Evolutionary conservation across 2,797 vertebrate genomes (phyloP), one percentile per base, ranked within the genome.

Genomic region (Argya squamiceps): DNA sequence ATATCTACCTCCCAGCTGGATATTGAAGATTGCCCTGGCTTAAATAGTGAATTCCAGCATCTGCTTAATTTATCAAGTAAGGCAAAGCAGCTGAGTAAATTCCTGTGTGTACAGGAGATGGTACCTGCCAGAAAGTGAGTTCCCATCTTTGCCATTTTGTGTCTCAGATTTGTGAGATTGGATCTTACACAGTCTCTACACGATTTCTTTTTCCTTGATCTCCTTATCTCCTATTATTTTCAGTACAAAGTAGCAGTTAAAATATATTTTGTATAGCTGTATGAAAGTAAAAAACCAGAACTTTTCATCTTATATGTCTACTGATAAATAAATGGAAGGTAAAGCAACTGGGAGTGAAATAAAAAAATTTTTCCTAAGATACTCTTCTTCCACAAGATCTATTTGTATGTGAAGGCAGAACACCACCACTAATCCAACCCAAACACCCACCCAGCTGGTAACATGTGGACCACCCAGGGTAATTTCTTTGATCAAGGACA

Each of bases 381-480:
- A 37, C 17, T 78, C 15, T 85, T 88, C 68, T 80, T 89, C 62
- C 41, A 59, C 15, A 63, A 81, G 59, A 75, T 86, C 26, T 76
- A 76, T 91, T 91, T 94, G 74, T 56, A 6, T 39, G 22, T 68
- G 68, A 69, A 92, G 63, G 14, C 71, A 84, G 69, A 94, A 55
- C 56, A 69, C 53, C 49, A 79, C 34, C 26, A 68, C 37, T 89
- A 95, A 93, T 88, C 83, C 52, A 30, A 41, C 37, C 29, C n/a
- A 59, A 90, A 89, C 64, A 84, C 59, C 82, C 85, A 79, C 95
- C 84, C 92, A 91, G 64, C 68, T 96, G 71, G 90, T 92, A 93
- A 19, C 0, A 15, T 58, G 68, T 79, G 68, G 96, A 94, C 95
- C 96, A 96, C 96, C 96, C 94, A 92, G 44, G 47, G 18, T 79